Evolutionary conservation across 2,113 vertebrate genomes (phyloP), one percentile per base, ranked within the genome.

Genomic region (Corythornis vintsioides): DNA sequence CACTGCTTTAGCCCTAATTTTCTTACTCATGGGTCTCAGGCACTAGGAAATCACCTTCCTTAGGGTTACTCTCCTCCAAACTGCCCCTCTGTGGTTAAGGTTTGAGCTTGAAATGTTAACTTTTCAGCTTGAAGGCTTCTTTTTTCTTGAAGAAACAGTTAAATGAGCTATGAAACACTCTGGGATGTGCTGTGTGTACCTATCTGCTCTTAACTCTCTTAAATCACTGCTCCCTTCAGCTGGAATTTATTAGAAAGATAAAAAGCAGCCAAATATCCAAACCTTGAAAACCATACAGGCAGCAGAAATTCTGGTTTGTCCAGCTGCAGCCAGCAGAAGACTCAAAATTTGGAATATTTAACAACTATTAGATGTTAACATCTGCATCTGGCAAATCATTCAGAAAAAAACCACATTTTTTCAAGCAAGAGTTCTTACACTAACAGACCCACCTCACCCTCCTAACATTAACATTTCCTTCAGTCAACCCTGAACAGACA

Each of bases 211-310:
- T 67, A 91, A 55, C 15, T 84, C 55, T 89, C 50, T 66, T 56
- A 84, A 84, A 59, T 79, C n/a, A 26, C 38, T 31, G 11, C 12
- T 89, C 45, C 26, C 73, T 91, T 76, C 82, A 89, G 56, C 52
- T 66, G 81, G 74, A 75, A 88, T 59, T 84, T 65, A 82, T 86
- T 35, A 85, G 19, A 38, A 85, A 89, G 15, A 48, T 71, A 77
- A 90, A 94, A 77, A 83, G 59, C 40, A 85, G 71, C 42, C 69
- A 84, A 92, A 94, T 48, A 80, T 43, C 47, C 89, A 89, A 60
- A 20, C 33, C 56, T 73, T 76, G 57, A 87, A 92, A 88, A 79
- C 72, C 67, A 73, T 16, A 66, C 13, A 67, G 85, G 82, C 42
- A 73, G 67, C 31, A 91, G 85, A 80, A 94, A 88, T 82, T 70